Evolutionary conservation across 2,888 invertebrate species (phyloP).

Genomic region (Oscheius sp.): DNA sequence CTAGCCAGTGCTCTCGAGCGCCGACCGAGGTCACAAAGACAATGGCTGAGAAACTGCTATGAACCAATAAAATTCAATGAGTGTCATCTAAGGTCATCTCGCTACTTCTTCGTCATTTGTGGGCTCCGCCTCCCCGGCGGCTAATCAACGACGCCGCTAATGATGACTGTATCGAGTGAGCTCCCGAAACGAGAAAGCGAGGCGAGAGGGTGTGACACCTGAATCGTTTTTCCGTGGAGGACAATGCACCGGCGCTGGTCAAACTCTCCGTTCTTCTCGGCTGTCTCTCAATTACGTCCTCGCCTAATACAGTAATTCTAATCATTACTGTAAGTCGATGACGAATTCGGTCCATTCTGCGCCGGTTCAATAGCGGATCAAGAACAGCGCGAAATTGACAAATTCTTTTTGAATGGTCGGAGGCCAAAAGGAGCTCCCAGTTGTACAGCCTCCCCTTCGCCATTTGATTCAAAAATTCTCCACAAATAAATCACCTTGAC

Average conservation of each 20-base stretch:
- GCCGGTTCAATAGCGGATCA: constrained; percentile 5
- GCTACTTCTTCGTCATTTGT: background rate
- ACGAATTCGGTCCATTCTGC: background rate
- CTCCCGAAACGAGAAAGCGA: background rate
- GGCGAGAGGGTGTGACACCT: background rate
- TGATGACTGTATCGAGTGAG: constrained; percentile 17
- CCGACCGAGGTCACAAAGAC: constrained; percentile 5
- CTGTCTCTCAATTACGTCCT: background rate
- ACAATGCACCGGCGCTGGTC: background rate
- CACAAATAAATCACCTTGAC: background rate
- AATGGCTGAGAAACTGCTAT: constrained; percentile 25
- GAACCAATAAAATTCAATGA: constrained; percentile 21
- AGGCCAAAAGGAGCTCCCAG: background rate
- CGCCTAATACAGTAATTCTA: background rate
- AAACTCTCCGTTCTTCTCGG: background rate
- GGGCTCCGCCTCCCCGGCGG: constrained; percentile 1
- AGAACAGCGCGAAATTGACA: background rate
- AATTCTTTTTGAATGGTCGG: background rate
- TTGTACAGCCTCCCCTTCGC: background rate
- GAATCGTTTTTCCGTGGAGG: background rate
- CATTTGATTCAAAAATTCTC: background rate
- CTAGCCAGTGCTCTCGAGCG: background rate
- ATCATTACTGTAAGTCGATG: background rate
- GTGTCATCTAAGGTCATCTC: constrained; percentile 2
- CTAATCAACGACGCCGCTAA: constrained; percentile 7